Evolutionary conservation across 2,888 invertebrate species (phyloP), one percentile per base, ranked within the genome.

Genomic region (Phania funesta): DNA sequence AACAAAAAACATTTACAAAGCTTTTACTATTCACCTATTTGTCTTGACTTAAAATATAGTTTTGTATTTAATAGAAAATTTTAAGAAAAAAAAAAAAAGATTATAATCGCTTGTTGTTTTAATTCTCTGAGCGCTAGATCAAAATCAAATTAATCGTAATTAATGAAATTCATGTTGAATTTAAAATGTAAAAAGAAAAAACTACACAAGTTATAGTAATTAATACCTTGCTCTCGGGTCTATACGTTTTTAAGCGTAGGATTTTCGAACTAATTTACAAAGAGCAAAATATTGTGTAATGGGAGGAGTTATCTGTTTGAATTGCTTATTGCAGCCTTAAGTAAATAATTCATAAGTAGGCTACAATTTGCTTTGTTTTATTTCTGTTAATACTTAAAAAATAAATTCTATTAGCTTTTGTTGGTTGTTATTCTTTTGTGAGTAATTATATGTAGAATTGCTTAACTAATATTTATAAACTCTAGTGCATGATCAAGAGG

Each of bases 1-100:
- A 82, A 82, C 82, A 75, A 82, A 82, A 82, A 82, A 82, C 70
- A 82, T 78, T 78, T 82, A 82, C 82, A 82, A 78, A 82, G 82
- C 82, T 82, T 82, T 77, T 68, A 68, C 20, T 67, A 48, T 60
- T 73, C 65, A 65, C 65, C 58, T 52, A 41, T 68, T 71, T 38
- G 35, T 64, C 52, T 58, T 58, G 32, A 60, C 68, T 79, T 74
- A 68, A 68, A 67, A 73, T 80, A 70, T 44, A 73, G 38, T 26
- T 54, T 22, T 58, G 46, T 71, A 24, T 58, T 70, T 35, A 46
- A 46, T 62, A 77, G 22, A 44, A 71, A 76, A 54, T 38, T 16
- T 38, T 11, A 71, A 24, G 32, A 50, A 38, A 22, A 13, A 54
- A 64, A 46, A 24, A 29, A 35, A 62, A 56, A 26, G 7, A 32